Base-by-base conservation (phyloP, 1,140 invertebrate genomes). In the Episyrphus balteatus region DNA sequence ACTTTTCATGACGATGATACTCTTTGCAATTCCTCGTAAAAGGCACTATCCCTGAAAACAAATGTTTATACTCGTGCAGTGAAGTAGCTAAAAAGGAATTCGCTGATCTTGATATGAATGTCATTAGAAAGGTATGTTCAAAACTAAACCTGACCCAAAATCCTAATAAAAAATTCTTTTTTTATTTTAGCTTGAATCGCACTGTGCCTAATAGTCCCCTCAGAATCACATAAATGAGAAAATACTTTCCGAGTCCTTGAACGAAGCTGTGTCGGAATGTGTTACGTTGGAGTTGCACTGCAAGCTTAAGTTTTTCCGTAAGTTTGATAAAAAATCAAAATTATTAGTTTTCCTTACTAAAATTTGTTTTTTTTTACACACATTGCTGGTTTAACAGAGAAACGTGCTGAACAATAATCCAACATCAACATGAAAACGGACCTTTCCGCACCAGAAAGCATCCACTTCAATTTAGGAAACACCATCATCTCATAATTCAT, bases 41-140 rank as follows among this genome's bases (percentile, higher is more conserved):
- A n/a, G n/a, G n/a, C n/a, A n/a, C n/a, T n/a, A n/a, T n/a, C n/a
- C n/a, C n/a, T n/a, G n/a, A n/a, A n/a, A n/a, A n/a, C n/a, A n/a
- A n/a, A n/a, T n/a, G n/a, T n/a, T n/a, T n/a, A n/a, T 96, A 95
- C 61, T 93, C 89, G 21, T 84, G 88, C 46, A 85, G 87, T 49
- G 70, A 79, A 40, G 81, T 86, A 64, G 92, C 91, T 0, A 75
- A 81, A 54, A 79, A 84, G 61, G 92, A 96, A 66, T 84, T 93
- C 61, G 84, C 87, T 2, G 68, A 81, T 40, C 71, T 93, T 65
- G 89, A 93, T 63, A 77, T 77, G 10, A 86, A 84, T 68, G 69
- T 87, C 19, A 80, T 88, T 57, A 88, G 87, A 87, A 88, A 55
- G 76, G 80, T 82, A 56, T 46, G 26, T 30, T 51, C 49, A 48